Evolutionary conservation across 2,888 invertebrate species (phyloP).

Genomic region (Limnephilus lunatus): DNA sequence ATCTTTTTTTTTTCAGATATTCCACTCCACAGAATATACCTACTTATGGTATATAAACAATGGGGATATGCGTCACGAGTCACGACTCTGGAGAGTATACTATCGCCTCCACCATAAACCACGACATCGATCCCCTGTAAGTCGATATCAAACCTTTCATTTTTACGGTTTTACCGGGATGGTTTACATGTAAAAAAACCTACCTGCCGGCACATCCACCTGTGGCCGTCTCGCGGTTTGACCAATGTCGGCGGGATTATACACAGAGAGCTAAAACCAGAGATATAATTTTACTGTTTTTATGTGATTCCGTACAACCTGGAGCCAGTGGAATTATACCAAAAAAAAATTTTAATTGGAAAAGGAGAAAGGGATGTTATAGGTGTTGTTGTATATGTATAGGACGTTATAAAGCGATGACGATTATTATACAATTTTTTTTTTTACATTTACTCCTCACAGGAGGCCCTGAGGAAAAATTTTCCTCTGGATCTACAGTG

Average conservation of each 20-base stretch:
- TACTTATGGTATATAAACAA: background rate
- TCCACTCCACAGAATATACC: background rate
- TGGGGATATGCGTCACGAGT: slow-evolving; percentile 2
- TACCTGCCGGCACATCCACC: slow-evolving; percentile 7
- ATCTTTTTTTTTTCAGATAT: background rate
- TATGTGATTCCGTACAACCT: background rate
- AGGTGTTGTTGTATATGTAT: no score
- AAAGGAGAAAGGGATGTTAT: background rate
- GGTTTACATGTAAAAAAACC: slow-evolving; percentile 40
- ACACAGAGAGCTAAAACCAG: background rate
- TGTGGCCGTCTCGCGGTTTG: slow-evolving; percentile 30
- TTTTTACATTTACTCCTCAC: no score
- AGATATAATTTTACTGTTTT: background rate
- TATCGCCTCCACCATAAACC: slow-evolving; percentile 23
- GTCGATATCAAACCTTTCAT: slow-evolving; percentile 55
- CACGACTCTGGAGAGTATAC: background rate
- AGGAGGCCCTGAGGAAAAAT: no score
- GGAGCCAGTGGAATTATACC: background rate
- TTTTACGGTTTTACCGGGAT: slow-evolving; percentile 50
- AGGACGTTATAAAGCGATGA: no score
- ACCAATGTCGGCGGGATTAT: background rate
- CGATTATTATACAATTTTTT: no score
- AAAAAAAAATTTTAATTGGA: no score
- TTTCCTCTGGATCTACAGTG: no score
- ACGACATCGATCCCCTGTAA: slow-evolving; percentile 52